Evolutionary conservation across 2,113 vertebrate species (phyloP).

Genomic region (Stegostoma tigrinum): DNA sequence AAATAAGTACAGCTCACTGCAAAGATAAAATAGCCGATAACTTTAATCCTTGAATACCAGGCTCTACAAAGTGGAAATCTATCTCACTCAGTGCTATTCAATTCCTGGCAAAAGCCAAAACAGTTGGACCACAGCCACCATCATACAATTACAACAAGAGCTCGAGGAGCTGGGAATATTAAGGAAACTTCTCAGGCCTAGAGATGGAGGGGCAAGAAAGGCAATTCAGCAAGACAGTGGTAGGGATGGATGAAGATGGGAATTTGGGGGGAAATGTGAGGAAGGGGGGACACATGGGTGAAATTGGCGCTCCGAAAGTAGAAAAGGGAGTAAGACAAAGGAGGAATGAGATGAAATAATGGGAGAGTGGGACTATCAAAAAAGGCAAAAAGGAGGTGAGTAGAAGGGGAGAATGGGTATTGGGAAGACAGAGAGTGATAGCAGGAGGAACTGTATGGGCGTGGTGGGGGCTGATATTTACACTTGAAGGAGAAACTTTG

Average conservation of each 20-base stretch:
- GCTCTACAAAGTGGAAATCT: not conserved
- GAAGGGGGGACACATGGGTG: too few species aligned
- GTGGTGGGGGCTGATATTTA: not conserved
- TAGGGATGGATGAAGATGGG: too few species aligned
- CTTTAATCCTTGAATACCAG: not conserved
- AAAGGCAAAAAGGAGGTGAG: not conserved
- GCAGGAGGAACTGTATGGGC: too few species aligned
- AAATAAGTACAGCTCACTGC: not conserved
- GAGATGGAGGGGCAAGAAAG: not conserved
- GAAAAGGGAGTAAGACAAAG: too few species aligned
- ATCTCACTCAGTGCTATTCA: not conserved
- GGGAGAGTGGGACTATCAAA: not conserved
- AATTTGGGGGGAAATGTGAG: too few species aligned
- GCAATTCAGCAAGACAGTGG: not conserved
- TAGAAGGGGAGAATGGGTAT: not conserved
- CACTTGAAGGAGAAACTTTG: not conserved
- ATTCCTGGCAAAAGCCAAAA: not conserved
- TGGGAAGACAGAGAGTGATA: not conserved
- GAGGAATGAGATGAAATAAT: too few species aligned
- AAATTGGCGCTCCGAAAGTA: too few species aligned
- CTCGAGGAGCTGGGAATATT: not conserved
- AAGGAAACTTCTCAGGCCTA: not conserved
- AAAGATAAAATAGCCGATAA: not conserved
- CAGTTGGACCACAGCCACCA: not conserved
- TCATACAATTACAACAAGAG: not conserved